phyloP scores from a whole-genome alignment of 1,140 invertebrate genomes.

The Zaprionus tsacasi region DNA sequence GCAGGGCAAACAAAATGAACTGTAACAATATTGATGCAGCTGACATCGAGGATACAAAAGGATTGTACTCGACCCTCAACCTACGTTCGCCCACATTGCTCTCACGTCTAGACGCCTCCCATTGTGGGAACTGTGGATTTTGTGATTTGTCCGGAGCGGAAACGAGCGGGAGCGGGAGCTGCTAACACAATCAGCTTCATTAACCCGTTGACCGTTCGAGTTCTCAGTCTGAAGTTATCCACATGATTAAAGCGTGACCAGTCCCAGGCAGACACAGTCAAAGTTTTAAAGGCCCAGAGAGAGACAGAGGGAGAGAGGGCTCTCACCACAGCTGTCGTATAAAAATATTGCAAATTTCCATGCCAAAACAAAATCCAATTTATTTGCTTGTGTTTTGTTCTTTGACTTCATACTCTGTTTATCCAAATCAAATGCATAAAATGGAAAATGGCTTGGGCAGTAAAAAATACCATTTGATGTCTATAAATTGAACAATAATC shows the following conservation, averaged over 20 bases:
- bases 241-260: conserved; percentile 43
- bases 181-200: conserved; percentile 56
- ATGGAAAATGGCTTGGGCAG: conserved; percentile 28
- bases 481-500: conserved; percentile 53
- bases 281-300: background rate
- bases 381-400: conserved; percentile 25
- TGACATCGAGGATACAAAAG: conserved; percentile 70
- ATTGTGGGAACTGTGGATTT: conserved; percentile 46
- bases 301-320: background rate
- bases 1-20: conserved; percentile 77
- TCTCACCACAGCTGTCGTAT: background rate
- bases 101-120: conserved; percentile 48
- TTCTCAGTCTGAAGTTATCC: conserved; percentile 42
- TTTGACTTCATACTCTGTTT: conserved; percentile 17
- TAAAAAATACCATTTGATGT: conserved; percentile 53
- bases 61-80: conserved; percentile 52
- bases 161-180: background rate
- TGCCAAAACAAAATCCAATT: conserved; percentile 49
- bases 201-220: conserved; percentile 56
- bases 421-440: conserved; percentile 41
- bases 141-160: conserved; percentile 35
- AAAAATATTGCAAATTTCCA: conserved; percentile 29
- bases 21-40: conserved; percentile 81
- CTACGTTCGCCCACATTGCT: conserved; percentile 3
- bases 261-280: background rate